Conservation (phyloP, 2,113 vertebrate genomes). For the Pithys albifrons region DNA sequence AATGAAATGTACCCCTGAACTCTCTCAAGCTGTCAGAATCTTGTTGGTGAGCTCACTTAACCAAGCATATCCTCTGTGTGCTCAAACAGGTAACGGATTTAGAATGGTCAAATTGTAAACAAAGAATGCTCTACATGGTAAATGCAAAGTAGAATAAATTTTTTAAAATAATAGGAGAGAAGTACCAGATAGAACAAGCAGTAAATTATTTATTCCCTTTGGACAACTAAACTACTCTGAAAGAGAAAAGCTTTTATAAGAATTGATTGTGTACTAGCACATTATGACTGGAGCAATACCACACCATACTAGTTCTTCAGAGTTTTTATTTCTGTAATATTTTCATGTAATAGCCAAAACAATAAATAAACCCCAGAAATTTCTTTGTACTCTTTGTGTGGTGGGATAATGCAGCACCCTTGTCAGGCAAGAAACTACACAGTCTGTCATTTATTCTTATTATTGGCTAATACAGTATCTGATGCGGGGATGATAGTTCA, state of each 20-base stretch:
- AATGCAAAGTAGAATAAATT: conserved; percentile 43
- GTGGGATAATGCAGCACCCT: conserved; percentile 61
- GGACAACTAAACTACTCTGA: conserved; percentile 67
- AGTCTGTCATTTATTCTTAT: conserved; percentile 69
- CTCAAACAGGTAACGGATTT: background rate
- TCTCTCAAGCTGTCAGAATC: background rate
- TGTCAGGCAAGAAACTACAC: conserved; percentile 56
- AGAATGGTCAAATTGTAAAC: conserved; percentile 18
- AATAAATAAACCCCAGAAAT: conserved; percentile 72
- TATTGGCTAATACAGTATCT: conserved; percentile 57
- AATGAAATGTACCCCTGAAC: background rate
- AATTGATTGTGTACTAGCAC: conserved; percentile 71
- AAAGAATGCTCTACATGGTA: conserved; percentile 26
- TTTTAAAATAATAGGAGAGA: conserved; percentile 68
- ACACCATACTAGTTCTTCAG: conserved; percentile 64
- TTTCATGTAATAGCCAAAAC: conserved; percentile 71
- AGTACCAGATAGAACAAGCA: conserved; percentile 63
- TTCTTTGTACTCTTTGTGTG: conserved; percentile 58
- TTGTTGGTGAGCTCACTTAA: background rate
- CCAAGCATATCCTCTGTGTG: background rate
- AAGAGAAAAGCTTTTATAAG: conserved; percentile 71
- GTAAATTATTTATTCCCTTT: conserved; percentile 76
- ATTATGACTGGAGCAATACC: conserved; percentile 65
- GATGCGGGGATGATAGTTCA: conserved; percentile 36
- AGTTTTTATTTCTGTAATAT: conserved; percentile 79